A percentile compares a stretch with the other conserved stretches of the same genome.
Evolutionary conservation across 2,888 invertebrate genomes (phyloP).

Genomic region (Amphipoea lucens): DNA sequence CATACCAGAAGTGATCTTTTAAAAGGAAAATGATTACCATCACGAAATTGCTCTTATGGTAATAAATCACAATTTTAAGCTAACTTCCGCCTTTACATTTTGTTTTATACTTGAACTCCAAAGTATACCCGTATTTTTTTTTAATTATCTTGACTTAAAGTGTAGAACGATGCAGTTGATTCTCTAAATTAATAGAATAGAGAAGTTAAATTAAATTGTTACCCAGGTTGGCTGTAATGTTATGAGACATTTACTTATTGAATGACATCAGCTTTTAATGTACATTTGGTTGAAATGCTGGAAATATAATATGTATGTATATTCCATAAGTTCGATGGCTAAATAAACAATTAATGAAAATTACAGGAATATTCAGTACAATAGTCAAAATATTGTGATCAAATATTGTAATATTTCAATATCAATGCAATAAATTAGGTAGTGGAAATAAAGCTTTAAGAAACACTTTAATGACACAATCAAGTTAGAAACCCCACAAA

Average conservation of each 20-base stretch:
- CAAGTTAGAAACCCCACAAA: neutral
- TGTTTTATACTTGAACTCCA: conserved; percentile 20
- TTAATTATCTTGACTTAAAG: neutral
- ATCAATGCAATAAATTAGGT: neutral
- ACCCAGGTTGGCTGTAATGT: no score
- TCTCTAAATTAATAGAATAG: neutral
- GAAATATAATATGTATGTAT: neutral
- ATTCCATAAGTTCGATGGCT: no score
- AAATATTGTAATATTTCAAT: neutral
- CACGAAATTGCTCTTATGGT: conserved; percentile 20
- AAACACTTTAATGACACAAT: neutral
- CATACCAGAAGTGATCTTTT: conserved; percentile 9
- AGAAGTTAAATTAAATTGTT: neutral
- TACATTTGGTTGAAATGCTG: neutral
- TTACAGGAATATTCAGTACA: no score
- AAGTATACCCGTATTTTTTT: neutral
- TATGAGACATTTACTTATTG: neutral
- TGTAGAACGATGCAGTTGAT: conserved; percentile 2
- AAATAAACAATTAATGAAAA: neutral
- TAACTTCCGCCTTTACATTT: conserved; percentile 5
- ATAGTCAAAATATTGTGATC: neutral
- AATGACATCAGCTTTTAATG: no score
- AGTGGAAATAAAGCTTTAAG: neutral
- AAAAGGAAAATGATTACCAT: conserved; percentile 30
- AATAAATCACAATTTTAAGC: conserved; percentile 34